These are phyloP conservation scores for Montipora cactus DNA, from an alignment of 64 coral and sea anemone genomes.

Conservation along the genomic window DNA sequence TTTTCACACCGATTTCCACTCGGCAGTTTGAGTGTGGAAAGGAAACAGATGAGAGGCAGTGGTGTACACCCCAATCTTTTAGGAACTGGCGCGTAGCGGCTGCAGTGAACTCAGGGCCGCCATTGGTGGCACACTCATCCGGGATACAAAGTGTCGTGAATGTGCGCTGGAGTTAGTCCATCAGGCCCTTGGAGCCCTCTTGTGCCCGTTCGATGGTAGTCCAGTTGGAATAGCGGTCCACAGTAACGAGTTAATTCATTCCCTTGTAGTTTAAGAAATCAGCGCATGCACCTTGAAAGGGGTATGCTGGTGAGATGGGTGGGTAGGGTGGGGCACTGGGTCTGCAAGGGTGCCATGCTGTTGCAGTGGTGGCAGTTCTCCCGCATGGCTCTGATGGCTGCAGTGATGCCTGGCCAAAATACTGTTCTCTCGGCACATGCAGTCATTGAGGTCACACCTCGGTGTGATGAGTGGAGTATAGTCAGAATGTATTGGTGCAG, in stretches of 20 bases:
- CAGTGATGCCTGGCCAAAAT: too few species aligned
- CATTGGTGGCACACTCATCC: background rate
- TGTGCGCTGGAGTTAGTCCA: background rate
- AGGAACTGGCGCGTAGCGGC: background rate
- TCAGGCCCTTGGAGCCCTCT: conserved; percentile 11
- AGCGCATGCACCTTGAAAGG: background rate
- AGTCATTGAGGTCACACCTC: too few species aligned
- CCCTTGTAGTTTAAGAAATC: conserved; percentile 48
- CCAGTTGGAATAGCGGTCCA: conserved; percentile 36
- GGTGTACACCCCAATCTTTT: conserved; percentile 35
- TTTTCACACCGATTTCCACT: conserved; percentile 14
- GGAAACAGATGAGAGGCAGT: conserved; percentile 32
- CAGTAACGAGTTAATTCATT: conserved; percentile 12
- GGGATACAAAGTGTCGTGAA: conserved; percentile 20
- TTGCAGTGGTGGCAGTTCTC: conserved; percentile 1
- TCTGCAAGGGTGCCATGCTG: background rate
- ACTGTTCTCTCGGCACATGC: too few species aligned
- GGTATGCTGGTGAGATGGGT: background rate
- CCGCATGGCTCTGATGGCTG: too few species aligned
- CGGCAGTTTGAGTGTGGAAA: conserved; percentile 47
- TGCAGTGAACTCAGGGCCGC: conserved; percentile 28
- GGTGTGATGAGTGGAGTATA: too few species aligned
- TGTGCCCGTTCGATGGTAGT: conserved; percentile 1
- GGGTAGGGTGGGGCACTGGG: background rate
- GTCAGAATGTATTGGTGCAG: too few species aligned